Evolutionary conservation across 2,888 invertebrate species (phyloP).

Genomic region (Drosophila paramelanica): DNA sequence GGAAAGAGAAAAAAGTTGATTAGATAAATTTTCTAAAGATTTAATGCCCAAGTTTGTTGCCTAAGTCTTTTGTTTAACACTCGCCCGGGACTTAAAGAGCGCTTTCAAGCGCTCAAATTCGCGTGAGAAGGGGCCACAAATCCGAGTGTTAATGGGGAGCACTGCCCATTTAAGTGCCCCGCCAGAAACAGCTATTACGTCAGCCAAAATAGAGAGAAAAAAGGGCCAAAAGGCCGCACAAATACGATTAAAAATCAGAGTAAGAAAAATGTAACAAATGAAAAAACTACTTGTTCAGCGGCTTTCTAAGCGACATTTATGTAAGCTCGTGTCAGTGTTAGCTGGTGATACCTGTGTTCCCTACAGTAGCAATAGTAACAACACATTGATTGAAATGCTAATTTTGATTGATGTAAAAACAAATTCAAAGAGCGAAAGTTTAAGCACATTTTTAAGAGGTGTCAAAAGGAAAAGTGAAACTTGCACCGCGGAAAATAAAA

Average conservation of each 20-base stretch:
- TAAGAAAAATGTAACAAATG: neutral
- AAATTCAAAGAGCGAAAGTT: conserved; percentile 63
- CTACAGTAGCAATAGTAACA: conserved; percentile 15
- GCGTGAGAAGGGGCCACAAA: conserved; percentile 32
- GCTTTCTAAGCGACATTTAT: conserved; percentile 53
- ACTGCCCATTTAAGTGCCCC: conserved; percentile 52
- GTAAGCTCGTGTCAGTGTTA: conserved; percentile 37
- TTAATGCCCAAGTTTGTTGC: conserved; percentile 58
- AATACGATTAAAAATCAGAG: conserved; percentile 27
- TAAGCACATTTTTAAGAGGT: conserved; percentile 57
- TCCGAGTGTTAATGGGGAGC: conserved; percentile 38
- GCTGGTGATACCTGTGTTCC: conserved; percentile 25
- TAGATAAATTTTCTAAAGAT: conserved; percentile 16
- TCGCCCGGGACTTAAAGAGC: conserved; percentile 31
- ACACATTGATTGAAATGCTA: conserved; percentile 70
- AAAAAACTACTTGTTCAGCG: conserved; percentile 7
- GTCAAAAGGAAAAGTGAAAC: conserved; percentile 74
- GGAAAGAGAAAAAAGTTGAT: conserved; percentile 36
- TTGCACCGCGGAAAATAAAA: conserved; percentile 15
- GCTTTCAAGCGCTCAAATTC: conserved; percentile 9
- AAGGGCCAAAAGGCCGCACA: conserved; percentile 24
- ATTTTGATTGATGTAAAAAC: conserved; percentile 70
- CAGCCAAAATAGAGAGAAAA: conserved; percentile 26
- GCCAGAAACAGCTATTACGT: conserved; percentile 39
- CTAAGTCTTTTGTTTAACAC: conserved; percentile 74